Conservation (phyloP, 2,113 vertebrate genomes). For the Caranx ignobilis region DNA sequence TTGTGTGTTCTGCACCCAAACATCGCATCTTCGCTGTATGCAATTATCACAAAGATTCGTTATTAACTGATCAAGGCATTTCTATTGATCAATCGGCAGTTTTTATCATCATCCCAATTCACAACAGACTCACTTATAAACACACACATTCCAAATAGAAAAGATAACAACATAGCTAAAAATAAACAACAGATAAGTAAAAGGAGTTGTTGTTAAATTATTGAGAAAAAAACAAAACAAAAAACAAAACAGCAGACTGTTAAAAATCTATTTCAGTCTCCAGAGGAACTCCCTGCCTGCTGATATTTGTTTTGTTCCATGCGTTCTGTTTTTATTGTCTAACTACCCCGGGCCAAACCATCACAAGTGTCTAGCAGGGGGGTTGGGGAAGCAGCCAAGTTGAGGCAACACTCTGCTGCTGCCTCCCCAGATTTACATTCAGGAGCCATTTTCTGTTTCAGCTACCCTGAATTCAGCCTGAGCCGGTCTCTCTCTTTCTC, state of each 20-base stretch:
- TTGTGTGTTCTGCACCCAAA: constrained; percentile 33
- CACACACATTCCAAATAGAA: constrained; percentile 19
- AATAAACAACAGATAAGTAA: constrained; percentile 43
- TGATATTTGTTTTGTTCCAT: constrained; percentile 70
- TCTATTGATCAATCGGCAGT: constrained; percentile 19
- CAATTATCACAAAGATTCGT: constrained; percentile 24
- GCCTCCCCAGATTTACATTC: constrained; percentile 72
- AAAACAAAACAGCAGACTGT: constrained; percentile 24
- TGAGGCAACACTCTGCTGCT: constrained; percentile 67
- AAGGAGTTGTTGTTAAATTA: constrained; percentile 37
- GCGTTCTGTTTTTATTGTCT: constrained; percentile 66
- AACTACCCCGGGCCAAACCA: constrained; percentile 70
- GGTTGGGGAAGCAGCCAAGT: constrained; percentile 60
- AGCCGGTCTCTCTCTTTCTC: constrained; percentile 47
- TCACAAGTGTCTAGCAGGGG: constrained; percentile 53
- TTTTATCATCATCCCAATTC: constrained; percentile 12
- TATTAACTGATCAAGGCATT: constrained; percentile 41
- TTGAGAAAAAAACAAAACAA: constrained; percentile 33
- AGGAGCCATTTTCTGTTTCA: constrained; percentile 71
- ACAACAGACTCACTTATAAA: constrained; percentile 8
- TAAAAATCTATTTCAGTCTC: constrained; percentile 66
- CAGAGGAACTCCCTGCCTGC: constrained; percentile 56
- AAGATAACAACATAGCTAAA: constrained; percentile 34
- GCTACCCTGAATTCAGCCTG: constrained; percentile 68
- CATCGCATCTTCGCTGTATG: neutral